phyloP scores from a whole-genome alignment of 2,888 invertebrate genomes.

The Calliopum simillimum region DNA sequence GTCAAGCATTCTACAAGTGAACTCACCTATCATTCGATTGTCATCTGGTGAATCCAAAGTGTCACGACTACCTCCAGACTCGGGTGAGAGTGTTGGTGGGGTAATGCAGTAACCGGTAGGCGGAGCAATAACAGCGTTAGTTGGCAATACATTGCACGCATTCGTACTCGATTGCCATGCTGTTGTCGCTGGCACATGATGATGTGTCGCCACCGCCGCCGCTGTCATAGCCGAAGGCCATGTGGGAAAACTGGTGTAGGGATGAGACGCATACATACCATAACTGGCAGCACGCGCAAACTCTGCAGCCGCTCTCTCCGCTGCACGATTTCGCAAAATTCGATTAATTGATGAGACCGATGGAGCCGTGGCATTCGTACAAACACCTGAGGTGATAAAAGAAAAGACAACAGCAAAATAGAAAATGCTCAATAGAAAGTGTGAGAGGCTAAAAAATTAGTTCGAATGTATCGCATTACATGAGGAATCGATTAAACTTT shows the following conservation, averaged over 20 bases:
- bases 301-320: constrained; percentile 95
- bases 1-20: not conserved
- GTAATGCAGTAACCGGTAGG: constrained; percentile 69
- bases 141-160: constrained; percentile 28
- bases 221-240: constrained; percentile 68
- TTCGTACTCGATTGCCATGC: constrained; percentile 69
- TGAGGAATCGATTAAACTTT: constrained; percentile 18
- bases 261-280: constrained; percentile 81
- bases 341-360: constrained; percentile 97
- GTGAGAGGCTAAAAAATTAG: too few relatives aligned
- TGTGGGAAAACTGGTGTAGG: constrained; percentile 73
- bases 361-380: constrained; percentile 94
- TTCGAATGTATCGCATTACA: not conserved
- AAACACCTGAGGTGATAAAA: constrained; percentile 77
- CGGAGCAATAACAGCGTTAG: constrained; percentile 18
- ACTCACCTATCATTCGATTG: constrained; percentile 64
- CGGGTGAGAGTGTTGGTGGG: constrained; percentile 70
- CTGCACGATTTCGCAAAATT: constrained; percentile 94
- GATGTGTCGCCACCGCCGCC: constrained; percentile 49
- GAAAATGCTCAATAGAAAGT: too few relatives aligned
- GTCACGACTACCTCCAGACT: constrained; percentile 66
- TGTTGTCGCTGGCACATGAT: constrained; percentile 44
- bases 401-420: too few relatives aligned
- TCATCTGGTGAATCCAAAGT: constrained; percentile 65
- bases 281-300: constrained; percentile 93